Base-by-base conservation (phyloP, 1,140 invertebrate genomes). In the Lepidotrigona ventralis region DNA sequence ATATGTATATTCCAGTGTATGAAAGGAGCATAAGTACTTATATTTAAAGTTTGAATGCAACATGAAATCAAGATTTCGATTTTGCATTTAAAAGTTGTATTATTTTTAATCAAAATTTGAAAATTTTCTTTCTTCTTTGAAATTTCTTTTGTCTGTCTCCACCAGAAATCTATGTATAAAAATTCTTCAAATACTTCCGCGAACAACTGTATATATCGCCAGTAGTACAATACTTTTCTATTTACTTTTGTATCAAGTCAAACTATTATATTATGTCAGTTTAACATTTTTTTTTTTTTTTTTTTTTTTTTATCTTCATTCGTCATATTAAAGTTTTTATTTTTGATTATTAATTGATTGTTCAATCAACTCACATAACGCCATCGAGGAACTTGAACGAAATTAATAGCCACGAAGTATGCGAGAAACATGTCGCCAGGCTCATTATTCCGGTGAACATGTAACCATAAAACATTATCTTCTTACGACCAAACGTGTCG, bases 401-500 rank as follows among this genome's bases (percentile, higher is more conserved):
- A 33, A 96, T 91, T 80, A 96, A 94, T 12, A 95, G 89, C 90
- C 94, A 94, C 75, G 95, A 95, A 6, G 90, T 90, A 79, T 95
- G 95, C 9, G 95, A 93, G 46, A 95, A 93, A 83, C 94, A 94
- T 19, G 95, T 95, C 3, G 92, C 87, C 11, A 95, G 80, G 51
- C 93, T 95, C 39, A 95, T 91, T 0, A 96, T 39, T 46, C 94
- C 95, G 81, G 95, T 95, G 33, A 95, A 86, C 12, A 95, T 89
- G 64, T 96, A 94, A 53, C 95, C 93, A 91, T 93, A 92, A 92
- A 95, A 90, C 93, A 96, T 87, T 79, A 95, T 90, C 84, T 94
- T 79, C 92, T 94, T 92, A 14, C 96, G 95, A 0, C 97, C 97
- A 46, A 94, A 92, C 0, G 94, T 95, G 88, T 97, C 97, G 4